These are phyloP conservation scores for Chrysomela aeneicollis DNA, from an alignment of 2,888 invertebrate species.

Conservation along the genomic window DNA sequence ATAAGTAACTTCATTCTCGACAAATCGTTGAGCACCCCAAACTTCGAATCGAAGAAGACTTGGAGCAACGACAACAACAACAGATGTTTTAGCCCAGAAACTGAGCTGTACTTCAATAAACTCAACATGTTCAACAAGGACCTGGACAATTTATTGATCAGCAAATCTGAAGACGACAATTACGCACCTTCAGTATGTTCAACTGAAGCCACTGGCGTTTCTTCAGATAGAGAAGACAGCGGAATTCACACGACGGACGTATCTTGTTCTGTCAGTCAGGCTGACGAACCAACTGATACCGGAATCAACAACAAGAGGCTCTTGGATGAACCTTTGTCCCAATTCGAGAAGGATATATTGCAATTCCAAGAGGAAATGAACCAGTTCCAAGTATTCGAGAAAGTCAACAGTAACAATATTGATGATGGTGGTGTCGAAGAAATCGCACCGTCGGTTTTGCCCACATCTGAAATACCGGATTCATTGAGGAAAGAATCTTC, in stretches of 20 bases:
- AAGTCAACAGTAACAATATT: slow-evolving; percentile 23
- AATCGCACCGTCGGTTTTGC: not conserved
- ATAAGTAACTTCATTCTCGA: slow-evolving; percentile 51
- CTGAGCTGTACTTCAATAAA: slow-evolving; percentile 62
- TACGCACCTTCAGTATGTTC: slow-evolving; percentile 65
- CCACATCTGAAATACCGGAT: slow-evolving; percentile 60
- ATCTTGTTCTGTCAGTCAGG: slow-evolving; percentile 76
- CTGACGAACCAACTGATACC: slow-evolving; percentile 74
- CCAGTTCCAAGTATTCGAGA: slow-evolving; percentile 26
- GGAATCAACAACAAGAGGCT: slow-evolving; percentile 55
- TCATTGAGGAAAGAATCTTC: slow-evolving; percentile 60
- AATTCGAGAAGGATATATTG: slow-evolving; percentile 36
- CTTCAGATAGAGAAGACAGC: slow-evolving; percentile 76
- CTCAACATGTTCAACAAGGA: slow-evolving; percentile 59
- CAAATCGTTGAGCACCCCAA: slow-evolving; percentile 44
- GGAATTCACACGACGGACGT: slow-evolving; percentile 83
- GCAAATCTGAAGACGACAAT: slow-evolving; percentile 58
- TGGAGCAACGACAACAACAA: slow-evolving; percentile 47
- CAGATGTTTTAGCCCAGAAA: slow-evolving; percentile 66
- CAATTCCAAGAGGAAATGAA: slow-evolving; percentile 36
- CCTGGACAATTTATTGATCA: slow-evolving; percentile 56
- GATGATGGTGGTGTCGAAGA: slow-evolving; percentile 17
- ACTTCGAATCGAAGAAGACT: slow-evolving; percentile 39
- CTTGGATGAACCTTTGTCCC: slow-evolving; percentile 35
- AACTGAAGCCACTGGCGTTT: slow-evolving; percentile 68